Conservation (phyloP, 2,113 vertebrate species). For the Candoia aspera region DNA sequence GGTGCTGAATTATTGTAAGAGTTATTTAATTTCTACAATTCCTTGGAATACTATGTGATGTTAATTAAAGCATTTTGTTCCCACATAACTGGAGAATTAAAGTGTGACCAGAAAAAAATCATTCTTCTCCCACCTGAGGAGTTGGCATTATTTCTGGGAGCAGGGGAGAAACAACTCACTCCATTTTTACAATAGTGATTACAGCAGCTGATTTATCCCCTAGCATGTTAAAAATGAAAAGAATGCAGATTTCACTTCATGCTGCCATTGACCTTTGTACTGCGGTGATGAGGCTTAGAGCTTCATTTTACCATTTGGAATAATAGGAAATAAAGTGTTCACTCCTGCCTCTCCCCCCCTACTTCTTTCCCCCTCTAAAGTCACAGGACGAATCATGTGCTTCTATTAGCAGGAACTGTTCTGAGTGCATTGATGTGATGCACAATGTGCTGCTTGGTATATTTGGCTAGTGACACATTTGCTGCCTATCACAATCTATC, state of each 20-base stretch:
- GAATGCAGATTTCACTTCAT: conserved; percentile 54
- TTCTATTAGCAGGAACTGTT: background rate
- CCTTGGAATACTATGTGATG: background rate
- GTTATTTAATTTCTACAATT: conserved; percentile 6
- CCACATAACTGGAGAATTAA: conserved; percentile 1
- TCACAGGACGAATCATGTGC: accelerated
- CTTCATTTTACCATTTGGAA: conserved; percentile 30
- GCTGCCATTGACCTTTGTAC: conserved; percentile 61
- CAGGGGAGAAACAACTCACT: background rate
- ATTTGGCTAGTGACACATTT: background rate
- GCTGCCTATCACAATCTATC: accelerated
- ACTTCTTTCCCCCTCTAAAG: background rate
- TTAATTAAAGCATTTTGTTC: background rate
- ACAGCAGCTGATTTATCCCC: conserved; percentile 48
- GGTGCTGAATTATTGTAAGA: background rate
- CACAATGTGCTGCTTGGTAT: background rate
- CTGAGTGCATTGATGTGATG: accelerated
- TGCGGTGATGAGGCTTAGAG: conserved; percentile 28
- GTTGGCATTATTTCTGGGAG: background rate
- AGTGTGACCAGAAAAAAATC: background rate
- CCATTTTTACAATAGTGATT: conserved; percentile 51
- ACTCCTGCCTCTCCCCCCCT: background rate
- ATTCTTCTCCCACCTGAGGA: conserved; percentile 14
- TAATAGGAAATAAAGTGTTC: background rate
- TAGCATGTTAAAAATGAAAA: conserved; percentile 58